phyloP scores from a whole-genome alignment of 2,113 vertebrate genomes.

The Amphiprion percula region DNA sequence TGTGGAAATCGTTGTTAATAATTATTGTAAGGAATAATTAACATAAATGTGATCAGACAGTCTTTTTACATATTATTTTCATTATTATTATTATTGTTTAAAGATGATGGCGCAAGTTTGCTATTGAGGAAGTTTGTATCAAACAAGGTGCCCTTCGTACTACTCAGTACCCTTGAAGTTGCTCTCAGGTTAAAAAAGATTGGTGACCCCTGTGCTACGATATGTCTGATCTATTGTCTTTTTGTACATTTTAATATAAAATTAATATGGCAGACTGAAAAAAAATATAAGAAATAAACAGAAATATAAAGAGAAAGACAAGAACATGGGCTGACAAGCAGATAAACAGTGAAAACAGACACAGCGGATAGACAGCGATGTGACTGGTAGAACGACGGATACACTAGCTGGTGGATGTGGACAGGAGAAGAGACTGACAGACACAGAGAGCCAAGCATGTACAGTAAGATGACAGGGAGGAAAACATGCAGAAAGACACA shows the following conservation, averaged over 20 bases:
- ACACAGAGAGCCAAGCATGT: conserved; percentile 44
- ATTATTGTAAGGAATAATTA: too few species aligned
- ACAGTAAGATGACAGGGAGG: conserved; percentile 48
- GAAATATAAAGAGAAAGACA: conserved; percentile 19
- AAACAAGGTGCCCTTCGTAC: too few species aligned
- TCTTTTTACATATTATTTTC: too few species aligned
- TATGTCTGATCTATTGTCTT: neutral
- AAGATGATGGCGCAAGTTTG: too few species aligned
- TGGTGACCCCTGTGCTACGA: too few species aligned
- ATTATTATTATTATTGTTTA: too few species aligned
- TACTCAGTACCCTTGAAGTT: too few species aligned
- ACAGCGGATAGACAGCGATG: conserved; percentile 22
- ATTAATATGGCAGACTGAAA: neutral
- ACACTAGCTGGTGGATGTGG: conserved; percentile 41
- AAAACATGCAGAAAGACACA: conserved; percentile 51
- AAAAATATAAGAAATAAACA: conserved; percentile 8
- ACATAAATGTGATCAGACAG: too few species aligned
- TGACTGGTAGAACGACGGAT: conserved; percentile 44
- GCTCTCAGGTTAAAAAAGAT: too few species aligned
- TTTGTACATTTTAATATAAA: neutral
- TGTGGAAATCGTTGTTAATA: too few species aligned
- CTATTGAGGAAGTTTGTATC: too few species aligned
- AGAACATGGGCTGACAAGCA: conserved; percentile 38
- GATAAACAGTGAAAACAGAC: conserved; percentile 37
- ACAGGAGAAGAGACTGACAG: conserved; percentile 42